Conservation (phyloP, 2,888 invertebrate genomes). For the Creontiades dilutus region DNA sequence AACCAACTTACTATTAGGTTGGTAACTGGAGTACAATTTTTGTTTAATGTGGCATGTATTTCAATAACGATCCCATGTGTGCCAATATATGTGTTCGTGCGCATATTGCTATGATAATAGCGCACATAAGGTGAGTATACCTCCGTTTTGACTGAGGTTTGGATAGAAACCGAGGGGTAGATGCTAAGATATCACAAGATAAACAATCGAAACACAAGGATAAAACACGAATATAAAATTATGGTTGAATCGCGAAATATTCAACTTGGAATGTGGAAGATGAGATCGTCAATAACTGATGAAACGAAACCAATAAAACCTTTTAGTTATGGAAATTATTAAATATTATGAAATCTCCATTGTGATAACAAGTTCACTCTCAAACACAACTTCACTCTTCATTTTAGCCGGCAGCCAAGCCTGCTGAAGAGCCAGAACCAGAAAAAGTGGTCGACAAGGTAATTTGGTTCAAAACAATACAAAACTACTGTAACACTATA, state of each 20-base stretch:
- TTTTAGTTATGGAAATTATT: too few relatives aligned
- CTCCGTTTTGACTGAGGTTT: constrained; percentile 13
- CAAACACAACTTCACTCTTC: background rate
- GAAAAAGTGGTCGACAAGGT: constrained; percentile 57
- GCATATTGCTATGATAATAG: too few relatives aligned
- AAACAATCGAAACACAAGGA: background rate
- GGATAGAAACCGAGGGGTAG: constrained; percentile 24
- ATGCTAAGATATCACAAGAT: background rate
- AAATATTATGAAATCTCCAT: too few relatives aligned
- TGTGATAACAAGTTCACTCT: background rate
- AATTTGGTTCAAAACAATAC: background rate
- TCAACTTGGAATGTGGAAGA: too few relatives aligned
- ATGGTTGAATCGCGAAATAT: too few relatives aligned
- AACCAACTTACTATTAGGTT: too few relatives aligned
- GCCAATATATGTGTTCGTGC: background rate
- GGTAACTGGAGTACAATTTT: background rate
- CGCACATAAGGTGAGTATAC: background rate
- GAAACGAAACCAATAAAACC: too few relatives aligned
- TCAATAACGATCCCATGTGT: background rate
- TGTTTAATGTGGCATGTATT: background rate
- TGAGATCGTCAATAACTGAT: too few relatives aligned
- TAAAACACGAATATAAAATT: too few relatives aligned
- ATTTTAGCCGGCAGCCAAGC: constrained; percentile 62
- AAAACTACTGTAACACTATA: background rate
- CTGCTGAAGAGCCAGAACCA: constrained; percentile 42